A percentile compares a stretch with the other conserved stretches of the same genome.
Conservation (phyloP, 2,888 invertebrate species). For the Anoncus sp. region DNA sequence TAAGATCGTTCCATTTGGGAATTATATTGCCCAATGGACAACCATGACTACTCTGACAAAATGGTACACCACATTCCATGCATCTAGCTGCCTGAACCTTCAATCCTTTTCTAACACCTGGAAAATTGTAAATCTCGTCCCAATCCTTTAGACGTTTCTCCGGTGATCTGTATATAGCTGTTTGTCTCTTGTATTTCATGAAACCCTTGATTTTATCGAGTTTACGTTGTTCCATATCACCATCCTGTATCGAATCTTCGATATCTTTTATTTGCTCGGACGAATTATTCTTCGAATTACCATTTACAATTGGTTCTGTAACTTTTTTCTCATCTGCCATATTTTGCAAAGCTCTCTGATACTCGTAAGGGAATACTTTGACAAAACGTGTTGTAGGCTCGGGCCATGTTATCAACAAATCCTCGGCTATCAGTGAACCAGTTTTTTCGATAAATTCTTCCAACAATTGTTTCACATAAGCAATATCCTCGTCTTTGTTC, state of each 20-base stretch:
- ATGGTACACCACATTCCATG: slow-evolving; percentile 99
- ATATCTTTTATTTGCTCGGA: slow-evolving; percentile 88
- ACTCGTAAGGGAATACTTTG: slow-evolving; percentile 99
- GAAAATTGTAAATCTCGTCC: slow-evolving; percentile 97
- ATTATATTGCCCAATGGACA: slow-evolving; percentile 99
- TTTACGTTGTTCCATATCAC: slow-evolving; percentile 90
- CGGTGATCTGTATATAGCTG: slow-evolving; percentile 92
- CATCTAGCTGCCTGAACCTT: slow-evolving; percentile 96
- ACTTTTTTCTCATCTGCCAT: slow-evolving; percentile 84
- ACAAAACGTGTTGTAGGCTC: slow-evolving; percentile 91
- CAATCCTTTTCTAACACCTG: slow-evolving; percentile 94
- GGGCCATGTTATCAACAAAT: slow-evolving; percentile 92
- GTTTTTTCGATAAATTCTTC: slow-evolving; percentile 95
- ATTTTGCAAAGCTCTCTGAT: slow-evolving; percentile 94
- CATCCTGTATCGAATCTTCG: slow-evolving; percentile 94
- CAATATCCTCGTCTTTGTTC: slow-evolving; percentile 90
- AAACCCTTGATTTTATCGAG: slow-evolving; percentile 95
- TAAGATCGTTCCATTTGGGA: slow-evolving; percentile 99
- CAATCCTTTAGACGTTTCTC: slow-evolving; percentile 96
- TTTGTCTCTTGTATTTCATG: slow-evolving; percentile 97
- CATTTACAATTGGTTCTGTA: slow-evolving; percentile 79
- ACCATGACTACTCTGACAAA: slow-evolving; percentile 97
- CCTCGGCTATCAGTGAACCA: slow-evolving; percentile 92
- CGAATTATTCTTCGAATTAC: slow-evolving; percentile 81
- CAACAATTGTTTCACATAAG: slow-evolving; percentile 90